These are phyloP conservation scores for Pocillopora verrucosa DNA, from an alignment of 64 coral and sea anemone genomes.

Conservation along the genomic window DNA sequence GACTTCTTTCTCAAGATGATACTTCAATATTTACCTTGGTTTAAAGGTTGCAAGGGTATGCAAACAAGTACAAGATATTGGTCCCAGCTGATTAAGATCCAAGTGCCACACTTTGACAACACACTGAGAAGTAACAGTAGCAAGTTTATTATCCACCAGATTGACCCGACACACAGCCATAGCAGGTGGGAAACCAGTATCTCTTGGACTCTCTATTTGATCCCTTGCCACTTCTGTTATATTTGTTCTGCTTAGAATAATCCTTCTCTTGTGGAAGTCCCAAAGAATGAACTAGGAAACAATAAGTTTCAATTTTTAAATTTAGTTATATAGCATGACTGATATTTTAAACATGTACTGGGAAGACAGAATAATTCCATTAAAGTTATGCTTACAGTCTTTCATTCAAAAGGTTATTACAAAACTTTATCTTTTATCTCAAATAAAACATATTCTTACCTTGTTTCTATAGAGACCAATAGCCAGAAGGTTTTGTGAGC, in stretches of 20 bases:
- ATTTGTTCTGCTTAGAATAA: conserved; percentile 63
- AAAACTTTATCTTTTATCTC: no score
- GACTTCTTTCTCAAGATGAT: background rate
- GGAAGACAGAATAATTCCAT: no score
- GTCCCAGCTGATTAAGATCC: conserved; percentile 46
- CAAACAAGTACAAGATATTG: conserved; percentile 63
- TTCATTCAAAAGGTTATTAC: no score
- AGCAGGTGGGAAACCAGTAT: background rate
- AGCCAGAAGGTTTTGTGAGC: conserved; percentile 66
- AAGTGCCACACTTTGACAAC: conserved; percentile 84
- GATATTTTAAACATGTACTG: background rate
- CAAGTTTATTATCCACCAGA: conserved; percentile 83
- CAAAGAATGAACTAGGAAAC: conserved; percentile 81
- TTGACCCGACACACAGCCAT: conserved; percentile 70
- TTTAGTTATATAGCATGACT: background rate
- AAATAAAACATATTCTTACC: conserved; percentile 19
- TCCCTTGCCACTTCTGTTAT: conserved; percentile 38
- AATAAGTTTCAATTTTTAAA: background rate
- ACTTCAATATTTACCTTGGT: conserved; percentile 57
- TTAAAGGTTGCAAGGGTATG: conserved; percentile 84
- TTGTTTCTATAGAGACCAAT: conserved; percentile 79
- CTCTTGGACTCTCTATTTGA: background rate
- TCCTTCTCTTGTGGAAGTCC: conserved; percentile 54
- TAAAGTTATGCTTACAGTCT: no score
- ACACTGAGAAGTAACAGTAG: conserved; percentile 84